Percentiles rank a stretch among this genome's conserved stretches.
phyloP scores from a whole-genome alignment of 2,888 invertebrate genomes.

The Tillus elongatus region DNA sequence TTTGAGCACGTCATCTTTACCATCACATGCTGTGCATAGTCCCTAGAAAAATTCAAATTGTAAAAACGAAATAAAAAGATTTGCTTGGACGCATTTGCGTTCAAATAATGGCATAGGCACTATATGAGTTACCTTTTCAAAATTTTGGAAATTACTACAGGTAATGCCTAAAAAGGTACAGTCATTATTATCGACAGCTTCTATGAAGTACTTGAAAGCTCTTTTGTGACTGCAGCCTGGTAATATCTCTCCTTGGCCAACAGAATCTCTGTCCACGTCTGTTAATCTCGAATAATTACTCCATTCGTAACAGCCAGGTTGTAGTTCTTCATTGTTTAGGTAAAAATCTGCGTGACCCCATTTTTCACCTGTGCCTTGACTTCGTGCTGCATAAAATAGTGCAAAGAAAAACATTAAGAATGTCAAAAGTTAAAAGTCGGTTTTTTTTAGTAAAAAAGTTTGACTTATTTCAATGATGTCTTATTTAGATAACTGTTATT shows the following conservation, averaged over 20 bases:
- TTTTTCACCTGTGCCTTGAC: constrained; percentile 35
- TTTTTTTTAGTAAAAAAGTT: too few species aligned
- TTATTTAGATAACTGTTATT: too few species aligned
- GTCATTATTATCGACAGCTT: constrained; percentile 31
- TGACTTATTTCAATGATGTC: too few species aligned
- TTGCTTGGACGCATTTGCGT: too few species aligned
- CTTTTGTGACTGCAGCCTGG: constrained; percentile 42
- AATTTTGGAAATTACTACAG: constrained; percentile 33
- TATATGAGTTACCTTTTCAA: constrained; percentile 25
- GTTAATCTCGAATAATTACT: constrained; percentile 25
- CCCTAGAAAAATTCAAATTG: constrained; percentile 32
- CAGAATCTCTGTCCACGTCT: constrained; percentile 27
- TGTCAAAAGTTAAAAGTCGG: background rate
- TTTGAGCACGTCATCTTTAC: constrained; percentile 19
- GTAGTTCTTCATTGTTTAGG: constrained; percentile 36
- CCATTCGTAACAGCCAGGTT: constrained; percentile 37
- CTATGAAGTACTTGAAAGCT: constrained; percentile 41
- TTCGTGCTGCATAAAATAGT: too few species aligned
- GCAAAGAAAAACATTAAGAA: background rate
- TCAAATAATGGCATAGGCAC: too few species aligned
- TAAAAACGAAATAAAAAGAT: too few species aligned
- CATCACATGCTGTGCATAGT: constrained; percentile 28
- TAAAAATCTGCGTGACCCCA: constrained; percentile 41
- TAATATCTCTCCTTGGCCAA: constrained; percentile 34
- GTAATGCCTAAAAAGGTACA: constrained; percentile 38